Evolutionary conservation across 2,113 vertebrate species (phyloP).

Genomic region (Rhinoptilus africanus): DNA sequence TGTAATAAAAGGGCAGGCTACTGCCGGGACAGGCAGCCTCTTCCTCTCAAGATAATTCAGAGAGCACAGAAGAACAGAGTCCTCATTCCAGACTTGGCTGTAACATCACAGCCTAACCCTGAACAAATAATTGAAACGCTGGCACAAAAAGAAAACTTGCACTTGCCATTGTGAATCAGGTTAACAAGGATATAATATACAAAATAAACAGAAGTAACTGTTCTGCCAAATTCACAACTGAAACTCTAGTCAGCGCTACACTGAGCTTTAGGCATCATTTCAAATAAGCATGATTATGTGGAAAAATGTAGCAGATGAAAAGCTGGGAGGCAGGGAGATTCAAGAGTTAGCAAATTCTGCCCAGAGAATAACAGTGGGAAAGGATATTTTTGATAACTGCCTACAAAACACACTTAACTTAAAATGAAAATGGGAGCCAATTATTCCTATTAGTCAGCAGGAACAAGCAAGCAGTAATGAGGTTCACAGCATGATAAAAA

Average conservation of each 20-base stretch:
- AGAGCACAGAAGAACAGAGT: not conserved
- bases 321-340: not conserved
- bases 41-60: not conserved
- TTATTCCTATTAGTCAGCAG: constrained; percentile 16
- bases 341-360: not conserved
- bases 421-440: not conserved
- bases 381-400: not conserved
- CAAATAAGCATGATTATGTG: not conserved
- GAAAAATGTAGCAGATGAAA: not conserved
- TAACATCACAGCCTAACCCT: not conserved
- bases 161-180: not conserved
- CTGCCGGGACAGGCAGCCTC: not conserved
- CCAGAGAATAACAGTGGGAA: not conserved
- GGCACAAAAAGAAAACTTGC: not conserved
- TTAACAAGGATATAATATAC: not conserved
- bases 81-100: not conserved
- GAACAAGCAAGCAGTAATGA: constrained; percentile 14
- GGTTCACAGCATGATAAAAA: constrained; percentile 30
- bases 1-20: not conserved
- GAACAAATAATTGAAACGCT: not conserved
- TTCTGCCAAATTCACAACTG: not conserved
- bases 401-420: not conserved
- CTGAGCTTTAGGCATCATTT: not conserved
- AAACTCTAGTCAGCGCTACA: not conserved
- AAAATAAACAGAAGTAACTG: constrained; percentile 17